These are phyloP conservation scores for Teleiodes luculella DNA, from an alignment of 2,888 invertebrate genomes.

Conservation along the genomic window DNA sequence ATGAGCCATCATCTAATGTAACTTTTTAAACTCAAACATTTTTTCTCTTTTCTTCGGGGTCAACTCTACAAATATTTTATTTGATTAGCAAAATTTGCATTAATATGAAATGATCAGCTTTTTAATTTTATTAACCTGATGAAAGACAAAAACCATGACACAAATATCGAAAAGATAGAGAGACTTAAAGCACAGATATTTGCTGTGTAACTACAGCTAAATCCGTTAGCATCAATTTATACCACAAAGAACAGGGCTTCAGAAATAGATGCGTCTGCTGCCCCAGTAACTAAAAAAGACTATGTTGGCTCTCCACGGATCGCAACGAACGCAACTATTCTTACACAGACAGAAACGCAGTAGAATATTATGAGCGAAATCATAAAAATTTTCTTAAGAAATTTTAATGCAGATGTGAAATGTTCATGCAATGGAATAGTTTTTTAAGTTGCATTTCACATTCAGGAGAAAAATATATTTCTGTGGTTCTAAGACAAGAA, in stretches of 20 bases:
- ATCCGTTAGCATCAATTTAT: conserved; percentile 28
- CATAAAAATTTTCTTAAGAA: background rate
- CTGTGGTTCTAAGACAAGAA: background rate
- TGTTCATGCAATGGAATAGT: background rate
- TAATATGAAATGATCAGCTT: no score
- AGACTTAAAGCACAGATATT: conserved; percentile 2
- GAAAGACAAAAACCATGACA: background rate
- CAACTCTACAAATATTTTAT: no score
- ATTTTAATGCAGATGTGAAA: background rate
- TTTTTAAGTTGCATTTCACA: background rate
- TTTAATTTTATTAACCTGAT: no score
- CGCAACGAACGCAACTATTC: background rate
- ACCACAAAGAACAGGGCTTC: conserved; percentile 22
- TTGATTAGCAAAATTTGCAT: no score
- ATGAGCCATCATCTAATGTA: background rate
- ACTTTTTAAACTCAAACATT: no score
- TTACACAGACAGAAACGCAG: background rate
- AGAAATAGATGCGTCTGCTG: conserved; percentile 18
- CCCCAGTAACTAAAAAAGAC: conserved; percentile 15
- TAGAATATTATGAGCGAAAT: background rate
- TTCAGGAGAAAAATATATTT: background rate
- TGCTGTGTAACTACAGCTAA: conserved; percentile 24
- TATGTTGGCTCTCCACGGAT: conserved; percentile 8
- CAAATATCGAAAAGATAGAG: conserved; percentile 3
- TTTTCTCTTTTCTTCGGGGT: no score